Evolutionary conservation across 2,888 invertebrate species (phyloP).

Genomic region (Dryobotodes eremita): DNA sequence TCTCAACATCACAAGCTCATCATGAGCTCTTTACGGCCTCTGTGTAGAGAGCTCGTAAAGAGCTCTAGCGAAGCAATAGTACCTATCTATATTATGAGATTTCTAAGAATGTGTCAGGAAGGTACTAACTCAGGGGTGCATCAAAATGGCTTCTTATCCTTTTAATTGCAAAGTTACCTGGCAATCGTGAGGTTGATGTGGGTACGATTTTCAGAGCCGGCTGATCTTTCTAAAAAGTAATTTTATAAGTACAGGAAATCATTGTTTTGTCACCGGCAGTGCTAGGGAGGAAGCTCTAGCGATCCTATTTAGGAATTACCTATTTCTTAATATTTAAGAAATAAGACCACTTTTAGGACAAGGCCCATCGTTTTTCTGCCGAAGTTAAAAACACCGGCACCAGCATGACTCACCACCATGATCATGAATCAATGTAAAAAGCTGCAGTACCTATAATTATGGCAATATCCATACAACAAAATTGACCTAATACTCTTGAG

Average conservation of each 20-base stretch:
- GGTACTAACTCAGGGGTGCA: not conserved
- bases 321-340: not conserved
- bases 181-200: not conserved
- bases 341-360: not conserved
- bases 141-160: not conserved
- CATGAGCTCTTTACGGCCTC: too few species aligned
- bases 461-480: conserved; percentile 25
- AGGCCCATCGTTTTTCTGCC: not conserved
- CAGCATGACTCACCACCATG: not conserved
- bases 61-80: not conserved
- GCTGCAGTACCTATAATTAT: conserved; percentile 27
- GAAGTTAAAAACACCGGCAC: not conserved
- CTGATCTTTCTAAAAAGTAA: too few species aligned
- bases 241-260: not conserved
- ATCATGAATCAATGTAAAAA: conserved; percentile 15
- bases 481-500: conserved; percentile 19
- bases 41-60: too few species aligned
- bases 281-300: too few species aligned
- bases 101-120: not conserved
- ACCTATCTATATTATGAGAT: not conserved
- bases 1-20: too few species aligned
- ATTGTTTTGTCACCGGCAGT: not conserved
- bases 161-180: not conserved
- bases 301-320: not conserved
- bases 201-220: too few species aligned